Base-by-base conservation (phyloP, 2,797 vertebrate species). In the Eulemur mongoz region DNA sequence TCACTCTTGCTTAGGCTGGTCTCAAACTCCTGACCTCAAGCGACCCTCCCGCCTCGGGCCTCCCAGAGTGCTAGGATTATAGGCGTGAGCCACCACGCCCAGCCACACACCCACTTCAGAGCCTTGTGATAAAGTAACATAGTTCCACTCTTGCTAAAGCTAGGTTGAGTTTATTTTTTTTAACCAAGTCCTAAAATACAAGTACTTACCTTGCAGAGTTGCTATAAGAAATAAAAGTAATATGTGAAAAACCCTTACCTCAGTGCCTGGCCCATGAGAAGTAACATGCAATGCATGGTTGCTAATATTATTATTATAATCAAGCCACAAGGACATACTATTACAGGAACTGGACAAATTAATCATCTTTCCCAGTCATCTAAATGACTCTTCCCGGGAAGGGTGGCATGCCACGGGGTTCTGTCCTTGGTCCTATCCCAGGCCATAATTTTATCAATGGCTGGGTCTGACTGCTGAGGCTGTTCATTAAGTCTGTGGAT, bases 361-460 rank as follows among this genome's bases (percentile, higher is more conserved):
- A 88, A 90, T 92, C 92, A 82, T 43, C 40, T 25, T 11, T 43
- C 50, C 22, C 50, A 38, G 91, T 63, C 88, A 93, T 73, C 85
- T 92, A 92, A 92, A 96, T 91, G 30, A 91, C 63, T 93, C 88
- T 83, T 95, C 94, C 70, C 7, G 35, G 50, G 45, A 61, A 89
- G 78, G 85, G 81, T 73, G 54, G 76, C n/a, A 45, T 13, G 72
- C n/a, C 73, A 35, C 35, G 38, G 83, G 84, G 48, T 6, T 93
- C 78, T 95, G 93, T 89, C 95, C 96, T 86, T 87, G 94, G 57
- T 96, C 38, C 54, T 30, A 80, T 79, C 72, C 9, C 79, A 89
- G 91, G 82, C 54, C 57, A 70, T 93, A 83, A 94, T 95, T 96
- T 94, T 87, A 95, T 94, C 94, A 96, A 40, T 78, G 87, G 65